These are phyloP conservation scores for Labeo rohita DNA, from an alignment of 2,113 vertebrate genomes.

Conservation along the genomic window DNA sequence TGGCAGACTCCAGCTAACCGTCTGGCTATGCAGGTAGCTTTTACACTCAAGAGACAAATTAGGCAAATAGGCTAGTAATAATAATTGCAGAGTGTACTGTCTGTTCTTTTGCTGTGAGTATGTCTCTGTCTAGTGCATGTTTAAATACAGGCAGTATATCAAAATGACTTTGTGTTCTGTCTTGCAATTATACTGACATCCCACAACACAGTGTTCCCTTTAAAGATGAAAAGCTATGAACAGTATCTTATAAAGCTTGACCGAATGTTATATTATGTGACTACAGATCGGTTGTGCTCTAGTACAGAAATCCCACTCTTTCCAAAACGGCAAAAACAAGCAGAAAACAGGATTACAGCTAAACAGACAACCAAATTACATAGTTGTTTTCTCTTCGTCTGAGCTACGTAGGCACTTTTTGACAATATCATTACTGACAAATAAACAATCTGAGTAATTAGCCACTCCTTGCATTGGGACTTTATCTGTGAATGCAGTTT, in stretches of 20 bases:
- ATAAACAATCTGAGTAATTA: slow-evolving; percentile 21
- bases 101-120: slow-evolving; percentile 3
- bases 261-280: neutral
- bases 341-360: slow-evolving; percentile 28
- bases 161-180: neutral
- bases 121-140: neutral
- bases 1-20: slow-evolving; percentile 35
- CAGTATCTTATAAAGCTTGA: neutral
- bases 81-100: slow-evolving; percentile 18
- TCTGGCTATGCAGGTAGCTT: slow-evolving; percentile 37
- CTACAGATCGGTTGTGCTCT: neutral
- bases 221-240: slow-evolving; percentile 1
- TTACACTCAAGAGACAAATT: slow-evolving; percentile 34
- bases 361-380: neutral
- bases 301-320: neutral
- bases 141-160: neutral
- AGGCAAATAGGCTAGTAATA: slow-evolving; percentile 30
- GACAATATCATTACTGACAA: neutral
- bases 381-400: neutral
- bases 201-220: slow-evolving; percentile 1
- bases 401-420: slow-evolving; percentile 6
- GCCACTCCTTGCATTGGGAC: neutral
- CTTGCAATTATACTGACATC: neutral
- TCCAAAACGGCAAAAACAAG: neutral
- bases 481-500: neutral